A percentile compares a stretch with the other conserved stretches of the same genome.
Conservation (phyloP, 64 coral and sea anemone species). For the Montipora efflorescens region DNA sequence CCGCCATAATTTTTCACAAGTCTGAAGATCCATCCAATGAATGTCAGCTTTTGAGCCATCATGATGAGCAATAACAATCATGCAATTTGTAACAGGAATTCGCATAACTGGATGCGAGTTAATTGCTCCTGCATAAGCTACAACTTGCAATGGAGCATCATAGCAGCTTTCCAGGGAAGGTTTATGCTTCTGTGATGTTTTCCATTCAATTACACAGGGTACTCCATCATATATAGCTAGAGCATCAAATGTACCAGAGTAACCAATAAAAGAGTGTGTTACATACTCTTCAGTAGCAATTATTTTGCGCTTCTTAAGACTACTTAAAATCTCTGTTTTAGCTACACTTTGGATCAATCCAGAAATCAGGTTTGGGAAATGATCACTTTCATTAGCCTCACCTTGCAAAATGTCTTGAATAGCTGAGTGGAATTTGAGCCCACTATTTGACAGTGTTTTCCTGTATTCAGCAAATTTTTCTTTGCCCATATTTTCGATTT, state of each 20-base stretch:
- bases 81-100: slow-evolving; percentile 63
- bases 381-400: not conserved
- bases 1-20: slow-evolving; percentile 82
- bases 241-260: slow-evolving; percentile 81
- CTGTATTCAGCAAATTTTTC: slow-evolving; percentile 82
- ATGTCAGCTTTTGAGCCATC: slow-evolving; percentile 91
- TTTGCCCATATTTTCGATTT: slow-evolving; percentile 86
- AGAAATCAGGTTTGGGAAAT: slow-evolving; percentile 41
- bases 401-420: slow-evolving; percentile 69
- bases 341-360: slow-evolving; percentile 67
- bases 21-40: slow-evolving; percentile 84
- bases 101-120: slow-evolving; percentile 73
- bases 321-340: slow-evolving; percentile 15
- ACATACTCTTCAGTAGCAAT: slow-evolving; percentile 84
- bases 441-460: slow-evolving; percentile 67
- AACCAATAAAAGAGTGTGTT: slow-evolving; percentile 76
- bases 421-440: slow-evolving; percentile 80
- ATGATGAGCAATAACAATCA: slow-evolving; percentile 87
- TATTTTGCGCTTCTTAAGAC: slow-evolving; percentile 36
- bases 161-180: slow-evolving; percentile 70
- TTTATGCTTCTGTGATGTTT: slow-evolving; percentile 84
- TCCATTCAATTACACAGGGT: slow-evolving; percentile 97
- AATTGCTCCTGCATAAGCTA: slow-evolving; percentile 94
- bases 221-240: slow-evolving; percentile 82
- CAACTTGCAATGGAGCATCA: slow-evolving; percentile 87